Conservation (phyloP, 1,140 invertebrate genomes). For the Leptoteleia sp. region DNA sequence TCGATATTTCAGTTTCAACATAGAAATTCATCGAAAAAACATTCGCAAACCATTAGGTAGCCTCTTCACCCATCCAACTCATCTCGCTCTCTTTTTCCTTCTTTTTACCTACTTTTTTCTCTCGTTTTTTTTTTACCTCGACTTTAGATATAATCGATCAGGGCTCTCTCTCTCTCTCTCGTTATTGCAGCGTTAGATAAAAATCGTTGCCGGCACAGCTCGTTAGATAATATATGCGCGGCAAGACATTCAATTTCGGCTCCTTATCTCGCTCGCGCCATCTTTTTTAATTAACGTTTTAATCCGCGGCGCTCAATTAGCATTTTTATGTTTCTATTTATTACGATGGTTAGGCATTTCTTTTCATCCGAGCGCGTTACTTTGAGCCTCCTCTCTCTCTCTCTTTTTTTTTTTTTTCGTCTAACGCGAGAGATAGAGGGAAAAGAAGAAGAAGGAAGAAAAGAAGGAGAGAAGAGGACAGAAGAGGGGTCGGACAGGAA, state of each 20-base stretch:
- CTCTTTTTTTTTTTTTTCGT: neutral
- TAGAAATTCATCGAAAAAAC: constrained; percentile 2
- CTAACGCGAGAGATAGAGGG: too few relatives aligned
- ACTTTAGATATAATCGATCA: constrained; percentile 33
- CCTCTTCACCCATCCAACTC: constrained; percentile 10
- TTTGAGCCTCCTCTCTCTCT: constrained; percentile 1
- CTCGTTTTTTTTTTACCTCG: constrained; percentile 22
- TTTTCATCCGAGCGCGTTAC: constrained; percentile 23
- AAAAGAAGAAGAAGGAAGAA: too few relatives aligned
- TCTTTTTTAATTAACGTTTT: constrained; percentile 56
- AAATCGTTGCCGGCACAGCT: constrained; percentile 11
- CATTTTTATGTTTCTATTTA: constrained; percentile 58
- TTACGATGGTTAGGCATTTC: constrained; percentile 27
- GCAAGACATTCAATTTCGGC: constrained; percentile 24
- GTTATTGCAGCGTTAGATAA: constrained; percentile 34
- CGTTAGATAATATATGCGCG: constrained; percentile 40
- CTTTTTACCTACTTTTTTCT: too few relatives aligned
- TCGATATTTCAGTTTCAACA: neutral
- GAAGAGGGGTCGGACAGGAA: too few relatives aligned
- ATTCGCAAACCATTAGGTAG: constrained; percentile 6
- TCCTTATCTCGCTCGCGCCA: constrained; percentile 7
- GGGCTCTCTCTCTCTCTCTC: too few relatives aligned
- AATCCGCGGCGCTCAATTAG: constrained; percentile 37
- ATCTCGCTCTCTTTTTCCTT: too few relatives aligned
- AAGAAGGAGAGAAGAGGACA: too few relatives aligned